phyloP scores from a whole-genome alignment of 2,113 vertebrate genomes.

The Periophthalmodon schlosseri region DNA sequence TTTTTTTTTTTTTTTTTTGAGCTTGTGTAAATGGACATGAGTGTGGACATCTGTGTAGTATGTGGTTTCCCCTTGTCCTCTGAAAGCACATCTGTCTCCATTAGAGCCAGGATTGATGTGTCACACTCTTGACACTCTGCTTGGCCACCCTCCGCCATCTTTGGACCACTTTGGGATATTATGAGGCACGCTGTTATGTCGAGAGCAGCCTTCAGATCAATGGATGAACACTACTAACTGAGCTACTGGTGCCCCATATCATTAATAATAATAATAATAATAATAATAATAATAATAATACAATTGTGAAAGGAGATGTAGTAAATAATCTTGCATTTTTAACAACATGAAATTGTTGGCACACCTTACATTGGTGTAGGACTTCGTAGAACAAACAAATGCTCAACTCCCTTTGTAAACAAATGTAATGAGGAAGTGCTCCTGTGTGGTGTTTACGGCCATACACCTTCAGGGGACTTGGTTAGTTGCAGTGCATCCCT shows the following conservation, averaged over 20 bases:
- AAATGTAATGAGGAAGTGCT: neutral
- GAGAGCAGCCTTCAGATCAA: too few relatives aligned
- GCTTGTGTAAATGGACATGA: conserved; percentile 29
- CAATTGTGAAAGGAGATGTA: too few relatives aligned
- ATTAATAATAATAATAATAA: too few relatives aligned
- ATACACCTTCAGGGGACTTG: too few relatives aligned
- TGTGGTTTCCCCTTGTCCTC: conserved; percentile 21
- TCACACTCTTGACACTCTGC: conserved; percentile 25
- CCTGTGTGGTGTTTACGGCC: too few relatives aligned
- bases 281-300: too few relatives aligned
- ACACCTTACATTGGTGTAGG: too few relatives aligned
- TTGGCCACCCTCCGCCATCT: conserved; percentile 19
- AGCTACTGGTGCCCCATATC: too few relatives aligned
- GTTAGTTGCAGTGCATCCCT: too few relatives aligned
- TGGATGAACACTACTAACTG: too few relatives aligned
- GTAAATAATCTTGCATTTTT: neutral
- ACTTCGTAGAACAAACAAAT: neutral
- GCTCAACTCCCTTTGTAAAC: neutral
- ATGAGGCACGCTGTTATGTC: conserved; percentile 19
- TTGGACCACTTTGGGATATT: conserved; percentile 16
- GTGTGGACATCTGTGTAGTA: conserved; percentile 31
- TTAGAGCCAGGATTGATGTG: conserved; percentile 46
- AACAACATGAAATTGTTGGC: neutral
- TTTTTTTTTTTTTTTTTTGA: neutral
- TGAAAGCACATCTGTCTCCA: conserved; percentile 57